Percentiles rank a stretch among this genome's conserved stretches.
These are phyloP conservation scores for Eupithecia inturbata DNA, from an alignment of 2,888 invertebrate genomes.

Conservation along the genomic window DNA sequence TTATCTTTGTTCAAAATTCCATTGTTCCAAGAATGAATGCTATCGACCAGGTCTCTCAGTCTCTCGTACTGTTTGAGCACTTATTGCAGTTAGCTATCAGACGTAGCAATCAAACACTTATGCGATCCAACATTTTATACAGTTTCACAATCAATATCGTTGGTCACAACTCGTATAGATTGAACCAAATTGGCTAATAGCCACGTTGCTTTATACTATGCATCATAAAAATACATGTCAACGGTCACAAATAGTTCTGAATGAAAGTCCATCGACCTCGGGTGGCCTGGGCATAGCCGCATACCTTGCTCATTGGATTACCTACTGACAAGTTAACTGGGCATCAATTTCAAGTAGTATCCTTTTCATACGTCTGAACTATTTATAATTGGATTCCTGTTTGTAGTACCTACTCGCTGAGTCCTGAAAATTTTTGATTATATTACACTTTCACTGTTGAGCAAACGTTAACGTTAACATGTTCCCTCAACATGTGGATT, in stretches of 20 bases:
- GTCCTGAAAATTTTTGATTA: constrained; percentile 40
- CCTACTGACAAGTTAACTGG: constrained; percentile 65
- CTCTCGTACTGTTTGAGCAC: constrained; percentile 19
- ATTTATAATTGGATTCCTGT: constrained; percentile 36
- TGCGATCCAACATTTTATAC: constrained; percentile 34
- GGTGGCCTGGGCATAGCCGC: constrained; percentile 70
- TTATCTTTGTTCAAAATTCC: constrained; percentile 31
- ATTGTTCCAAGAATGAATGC: constrained; percentile 32
- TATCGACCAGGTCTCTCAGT: constrained; percentile 23
- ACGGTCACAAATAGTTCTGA: constrained; percentile 51
- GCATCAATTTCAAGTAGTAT: constrained; percentile 58
- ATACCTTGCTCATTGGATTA: constrained; percentile 53
- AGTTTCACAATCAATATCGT: constrained; percentile 45
- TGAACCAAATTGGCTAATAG: constrained; percentile 58
- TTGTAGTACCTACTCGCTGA: constrained; percentile 39
- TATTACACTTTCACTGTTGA: constrained; percentile 9
- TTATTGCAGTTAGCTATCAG: constrained; percentile 31
- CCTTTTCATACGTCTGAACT: constrained; percentile 34
- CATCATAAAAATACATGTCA: constrained; percentile 52
- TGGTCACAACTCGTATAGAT: constrained; percentile 48
- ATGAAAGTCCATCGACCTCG: constrained; percentile 63
- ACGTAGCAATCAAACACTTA: constrained; percentile 38
- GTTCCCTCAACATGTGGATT: not conserved
- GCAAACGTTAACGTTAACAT: not conserved
- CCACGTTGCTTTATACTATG: constrained; percentile 49